A percentile compares a stretch with the other conserved stretches of the same genome.
Evolutionary conservation across 1,140 invertebrate genomes (phyloP).

Genomic region (Drosophila azteca): DNA sequence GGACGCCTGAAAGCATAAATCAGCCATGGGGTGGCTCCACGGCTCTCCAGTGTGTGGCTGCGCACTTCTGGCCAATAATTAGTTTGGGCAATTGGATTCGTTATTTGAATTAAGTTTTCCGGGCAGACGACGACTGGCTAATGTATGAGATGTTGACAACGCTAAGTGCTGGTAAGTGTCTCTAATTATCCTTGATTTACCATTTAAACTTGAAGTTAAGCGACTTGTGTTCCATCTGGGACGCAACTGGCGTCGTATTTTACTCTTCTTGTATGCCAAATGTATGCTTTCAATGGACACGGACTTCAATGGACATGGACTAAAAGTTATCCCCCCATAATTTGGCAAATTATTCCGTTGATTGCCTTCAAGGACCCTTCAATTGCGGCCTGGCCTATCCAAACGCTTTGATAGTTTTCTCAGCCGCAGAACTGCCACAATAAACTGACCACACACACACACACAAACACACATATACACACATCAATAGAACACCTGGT

Average conservation of each 20-base stretch:
- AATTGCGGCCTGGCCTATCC: neutral
- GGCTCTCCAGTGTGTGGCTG: conserved; percentile 5
- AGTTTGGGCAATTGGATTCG: conserved; percentile 53
- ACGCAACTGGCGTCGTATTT: neutral
- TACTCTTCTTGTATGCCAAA: neutral
- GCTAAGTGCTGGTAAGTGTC: conserved; percentile 41
- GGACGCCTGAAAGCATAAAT: conserved; percentile 62
- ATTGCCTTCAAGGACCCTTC: conserved; percentile 13
- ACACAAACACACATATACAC: neutral
- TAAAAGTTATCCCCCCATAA: conserved; percentile 7
- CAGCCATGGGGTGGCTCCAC: conserved; percentile 5
- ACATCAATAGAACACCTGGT: conserved; percentile 25
- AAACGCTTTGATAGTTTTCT: conserved; percentile 5
- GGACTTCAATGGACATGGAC: neutral
- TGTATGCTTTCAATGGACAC: neutral
- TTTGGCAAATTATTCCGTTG: conserved; percentile 17
- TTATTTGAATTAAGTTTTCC: conserved; percentile 49
- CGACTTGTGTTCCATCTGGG: too few relatives aligned
- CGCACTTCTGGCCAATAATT: conserved; percentile 47
- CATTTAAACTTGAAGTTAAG: conserved; percentile 18
- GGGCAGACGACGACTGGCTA: conserved; percentile 19
- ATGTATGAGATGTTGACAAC: conserved; percentile 34
- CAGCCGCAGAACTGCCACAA: conserved; percentile 41
- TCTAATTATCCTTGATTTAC: conserved; percentile 22
- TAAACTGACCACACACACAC: conserved; percentile 31